phyloP scores from a whole-genome alignment of 2,888 invertebrate genomes.

The Aleiodes alternator region DNA sequence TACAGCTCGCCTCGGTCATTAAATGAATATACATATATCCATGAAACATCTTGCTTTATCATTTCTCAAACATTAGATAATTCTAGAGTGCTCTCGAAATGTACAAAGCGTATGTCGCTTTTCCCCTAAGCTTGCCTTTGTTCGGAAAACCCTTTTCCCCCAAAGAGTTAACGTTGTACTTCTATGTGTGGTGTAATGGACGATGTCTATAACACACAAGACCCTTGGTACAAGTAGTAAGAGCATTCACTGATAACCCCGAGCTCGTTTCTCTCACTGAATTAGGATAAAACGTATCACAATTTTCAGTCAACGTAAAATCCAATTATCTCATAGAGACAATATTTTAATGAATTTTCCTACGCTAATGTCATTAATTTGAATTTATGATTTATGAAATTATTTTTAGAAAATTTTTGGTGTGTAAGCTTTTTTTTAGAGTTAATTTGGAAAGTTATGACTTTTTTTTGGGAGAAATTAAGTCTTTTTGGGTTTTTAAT shows the following conservation, averaged over 20 bases:
- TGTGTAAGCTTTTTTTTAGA: too few species aligned
- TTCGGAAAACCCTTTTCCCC: slow-evolving; percentile 40
- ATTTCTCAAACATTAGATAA: slow-evolving; percentile 54
- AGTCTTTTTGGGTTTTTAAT: too few species aligned
- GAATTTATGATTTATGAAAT: not conserved
- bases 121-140: slow-evolving; percentile 54
- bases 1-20: slow-evolving; percentile 4
- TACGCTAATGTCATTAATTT: not conserved
- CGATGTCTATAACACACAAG: slow-evolving; percentile 30
- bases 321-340: slow-evolving; percentile 19
- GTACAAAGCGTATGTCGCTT: slow-evolving; percentile 46
- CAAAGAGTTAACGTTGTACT: slow-evolving; percentile 33
- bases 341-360: slow-evolving; percentile 11
- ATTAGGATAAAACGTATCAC: slow-evolving; percentile 37
- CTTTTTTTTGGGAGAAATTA: too few species aligned
- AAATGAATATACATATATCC: not conserved
- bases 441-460: too few species aligned
- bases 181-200: slow-evolving; percentile 34
- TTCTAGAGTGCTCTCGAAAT: slow-evolving; percentile 38
- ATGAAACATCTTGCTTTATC: slow-evolving; percentile 60
- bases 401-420: too few species aligned
- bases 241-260: slow-evolving; percentile 63
- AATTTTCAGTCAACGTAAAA: slow-evolving; percentile 23
- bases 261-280: slow-evolving; percentile 43
- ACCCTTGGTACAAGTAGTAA: slow-evolving; percentile 29